Evolutionary conservation across 2,888 invertebrate genomes (phyloP).

Genomic region (Amblyteles armatorius): DNA sequence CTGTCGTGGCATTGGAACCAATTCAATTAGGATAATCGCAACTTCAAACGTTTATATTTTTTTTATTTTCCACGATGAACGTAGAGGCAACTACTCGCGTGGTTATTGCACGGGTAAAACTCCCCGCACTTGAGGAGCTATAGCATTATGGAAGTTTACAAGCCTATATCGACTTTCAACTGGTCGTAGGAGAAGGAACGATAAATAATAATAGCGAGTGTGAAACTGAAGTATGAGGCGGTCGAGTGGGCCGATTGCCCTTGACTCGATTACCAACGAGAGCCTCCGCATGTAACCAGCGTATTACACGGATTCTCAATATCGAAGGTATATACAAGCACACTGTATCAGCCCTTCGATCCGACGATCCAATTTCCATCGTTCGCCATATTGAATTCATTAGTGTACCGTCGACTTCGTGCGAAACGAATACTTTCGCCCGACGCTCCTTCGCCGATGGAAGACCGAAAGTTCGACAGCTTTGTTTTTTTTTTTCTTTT

Average conservation of each 20-base stretch:
- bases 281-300: constrained; percentile 17
- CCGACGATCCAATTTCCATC: constrained; percentile 32
- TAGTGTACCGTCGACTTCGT: neutral
- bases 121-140: neutral
- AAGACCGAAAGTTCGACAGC: neutral
- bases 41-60: neutral
- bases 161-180: constrained; percentile 65
- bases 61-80: neutral
- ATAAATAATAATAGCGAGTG: constrained; percentile 57
- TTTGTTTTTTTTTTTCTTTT: neutral
- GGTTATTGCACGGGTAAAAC: neutral
- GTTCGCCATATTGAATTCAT: constrained; percentile 37
- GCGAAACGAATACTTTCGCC: neutral
- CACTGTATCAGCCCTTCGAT: constrained; percentile 41
- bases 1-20: neutral
- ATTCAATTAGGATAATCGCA: neutral
- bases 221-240: constrained; percentile 66
- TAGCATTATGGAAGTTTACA: constrained; percentile 35
- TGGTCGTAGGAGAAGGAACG: constrained; percentile 31
- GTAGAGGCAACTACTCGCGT: neutral
- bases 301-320: constrained; percentile 34
- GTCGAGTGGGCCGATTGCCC: constrained; percentile 68
- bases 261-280: constrained; percentile 66
- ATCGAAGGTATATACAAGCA: neutral
- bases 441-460: neutral